Percentiles rank a stretch among this genome's conserved stretches.
Conservation (phyloP, 2,888 invertebrate genomes). For the Arenicola marina region DNA sequence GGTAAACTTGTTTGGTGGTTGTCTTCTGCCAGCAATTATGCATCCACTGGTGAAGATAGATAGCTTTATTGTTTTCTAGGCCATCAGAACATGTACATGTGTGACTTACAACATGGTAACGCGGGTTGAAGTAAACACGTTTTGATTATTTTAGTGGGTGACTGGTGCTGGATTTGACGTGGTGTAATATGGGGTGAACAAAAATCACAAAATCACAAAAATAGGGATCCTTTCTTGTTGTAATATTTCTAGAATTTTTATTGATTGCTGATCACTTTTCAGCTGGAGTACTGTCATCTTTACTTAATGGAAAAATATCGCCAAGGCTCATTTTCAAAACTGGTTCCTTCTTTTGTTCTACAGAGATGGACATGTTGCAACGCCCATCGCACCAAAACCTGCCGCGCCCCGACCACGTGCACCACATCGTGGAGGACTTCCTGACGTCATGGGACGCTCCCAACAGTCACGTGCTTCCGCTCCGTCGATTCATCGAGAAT, state of each 20-base stretch:
- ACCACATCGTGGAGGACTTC: slow-evolving; percentile 63
- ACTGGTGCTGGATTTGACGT: no score
- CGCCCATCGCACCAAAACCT: slow-evolving; percentile 34
- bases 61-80: no score
- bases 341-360: slow-evolving; percentile 15
- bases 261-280: neutral
- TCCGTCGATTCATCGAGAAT: slow-evolving; percentile 43
- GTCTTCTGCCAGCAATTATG: no score
- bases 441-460: slow-evolving; percentile 60
- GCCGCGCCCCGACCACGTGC: slow-evolving; percentile 56
- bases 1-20: no score
- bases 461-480: slow-evolving; percentile 57
- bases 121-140: no score
- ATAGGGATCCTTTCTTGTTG: neutral
- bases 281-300: neutral
- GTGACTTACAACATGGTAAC: no score
- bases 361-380: slow-evolving; percentile 43
- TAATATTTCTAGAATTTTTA: neutral
- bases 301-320: neutral
- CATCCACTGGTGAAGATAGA: no score
- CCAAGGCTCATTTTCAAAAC: neutral
- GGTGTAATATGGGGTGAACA: no score
- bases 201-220: no score
- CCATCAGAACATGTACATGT: no score
- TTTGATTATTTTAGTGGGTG: no score